A percentile compares a stretch with the other conserved stretches of the same genome.
phyloP scores from a whole-genome alignment of 2,888 invertebrate genomes.

The Tetragonula carbonaria region DNA sequence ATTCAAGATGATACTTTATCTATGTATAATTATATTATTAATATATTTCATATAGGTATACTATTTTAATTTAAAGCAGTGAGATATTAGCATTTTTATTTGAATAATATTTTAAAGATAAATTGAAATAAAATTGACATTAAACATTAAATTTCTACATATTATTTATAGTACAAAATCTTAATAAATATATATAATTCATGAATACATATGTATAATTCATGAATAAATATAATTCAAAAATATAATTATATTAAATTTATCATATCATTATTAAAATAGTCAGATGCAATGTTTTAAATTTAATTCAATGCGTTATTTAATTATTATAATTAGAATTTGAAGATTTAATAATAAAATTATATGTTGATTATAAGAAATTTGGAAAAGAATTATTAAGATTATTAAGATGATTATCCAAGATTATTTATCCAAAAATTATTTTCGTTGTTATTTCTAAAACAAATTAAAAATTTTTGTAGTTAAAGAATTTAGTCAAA shows the following conservation, averaged over 20 bases:
- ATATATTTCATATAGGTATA: not conserved
- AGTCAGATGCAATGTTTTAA: not conserved
- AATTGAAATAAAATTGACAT: not conserved
- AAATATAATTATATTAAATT: conserved; percentile 2
- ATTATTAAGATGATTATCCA: not conserved
- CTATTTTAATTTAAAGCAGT: not conserved
- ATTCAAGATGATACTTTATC: not conserved
- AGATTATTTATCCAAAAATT: not conserved
- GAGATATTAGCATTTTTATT: not conserved
- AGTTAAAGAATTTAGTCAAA: not conserved
- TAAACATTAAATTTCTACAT: not conserved
- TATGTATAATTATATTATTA: not conserved
- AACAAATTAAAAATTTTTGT: not conserved
- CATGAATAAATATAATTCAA: not conserved
- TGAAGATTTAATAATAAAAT: not conserved
- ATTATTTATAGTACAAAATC: not conserved
- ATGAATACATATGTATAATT: too few relatives aligned
- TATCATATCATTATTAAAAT: not conserved
- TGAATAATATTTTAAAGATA: not conserved
- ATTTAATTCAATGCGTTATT: not conserved
- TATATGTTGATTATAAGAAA: not conserved
- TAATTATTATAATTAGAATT: not conserved
- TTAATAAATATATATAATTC: not conserved
- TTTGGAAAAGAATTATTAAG: not conserved
- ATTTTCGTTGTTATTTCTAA: not conserved